Evolutionary conservation across 2,888 invertebrate species (phyloP).

Genomic region (Coronaproctus castanopsis): DNA sequence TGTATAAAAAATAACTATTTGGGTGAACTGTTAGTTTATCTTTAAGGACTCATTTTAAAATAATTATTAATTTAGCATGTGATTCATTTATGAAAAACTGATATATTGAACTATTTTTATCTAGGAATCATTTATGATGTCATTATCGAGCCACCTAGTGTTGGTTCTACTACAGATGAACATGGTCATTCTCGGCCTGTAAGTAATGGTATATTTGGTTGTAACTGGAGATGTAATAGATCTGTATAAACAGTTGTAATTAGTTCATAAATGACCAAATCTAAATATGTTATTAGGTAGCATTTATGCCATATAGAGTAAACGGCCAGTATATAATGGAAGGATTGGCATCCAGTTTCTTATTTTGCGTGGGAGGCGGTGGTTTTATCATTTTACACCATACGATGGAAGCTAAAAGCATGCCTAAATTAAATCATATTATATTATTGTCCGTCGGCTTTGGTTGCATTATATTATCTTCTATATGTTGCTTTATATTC

Average conservation of each 20-base stretch:
- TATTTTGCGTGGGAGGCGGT: slow-evolving; percentile 86
- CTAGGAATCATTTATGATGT: slow-evolving; percentile 96
- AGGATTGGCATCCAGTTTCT: slow-evolving; percentile 88
- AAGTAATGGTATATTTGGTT: no score
- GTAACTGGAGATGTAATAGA: no score
- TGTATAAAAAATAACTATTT: no score
- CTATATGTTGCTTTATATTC: slow-evolving; percentile 89
- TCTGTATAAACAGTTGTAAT: no score
- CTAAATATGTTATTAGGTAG: no score
- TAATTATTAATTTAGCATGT: slow-evolving; percentile 9
- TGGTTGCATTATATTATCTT: slow-evolving; percentile 76
- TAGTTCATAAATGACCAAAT: no score
- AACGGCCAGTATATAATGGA: slow-evolving; percentile 99
- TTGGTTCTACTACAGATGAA: slow-evolving; percentile 94
- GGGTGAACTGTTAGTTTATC: no score
- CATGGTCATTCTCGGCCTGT: slow-evolving; percentile 90
- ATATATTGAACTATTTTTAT: slow-evolving; percentile 23
- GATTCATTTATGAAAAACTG: not conserved
- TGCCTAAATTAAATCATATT: slow-evolving; percentile 75
- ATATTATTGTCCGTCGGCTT: slow-evolving; percentile 78
- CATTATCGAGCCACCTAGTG: slow-evolving; percentile 95
- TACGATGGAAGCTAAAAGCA: slow-evolving; percentile 75
- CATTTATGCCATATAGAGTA: slow-evolving; percentile 94
- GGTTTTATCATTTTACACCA: slow-evolving; percentile 93
- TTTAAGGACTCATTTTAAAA: no score